Evolutionary conservation across 2,888 invertebrate species (phyloP).

Genomic region (Cenopis cana): DNA sequence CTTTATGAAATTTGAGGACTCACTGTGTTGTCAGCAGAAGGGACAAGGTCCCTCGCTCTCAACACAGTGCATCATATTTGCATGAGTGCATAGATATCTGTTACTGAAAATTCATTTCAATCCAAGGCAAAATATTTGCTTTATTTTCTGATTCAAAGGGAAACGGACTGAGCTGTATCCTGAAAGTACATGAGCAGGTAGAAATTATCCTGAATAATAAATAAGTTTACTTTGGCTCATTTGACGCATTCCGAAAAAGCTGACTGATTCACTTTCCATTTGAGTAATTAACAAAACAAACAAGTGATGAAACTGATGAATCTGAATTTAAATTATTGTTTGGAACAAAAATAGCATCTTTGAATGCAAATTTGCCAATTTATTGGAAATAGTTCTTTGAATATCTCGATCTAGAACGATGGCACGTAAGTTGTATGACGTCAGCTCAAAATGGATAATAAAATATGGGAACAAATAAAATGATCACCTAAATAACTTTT

Average conservation of each 20-base stretch:
- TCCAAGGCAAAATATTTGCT: slow-evolving; percentile 6
- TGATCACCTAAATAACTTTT: too few species aligned
- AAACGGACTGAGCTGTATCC: background rate
- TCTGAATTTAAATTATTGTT: background rate
- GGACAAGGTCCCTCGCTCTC: too few species aligned
- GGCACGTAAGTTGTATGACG: too few species aligned
- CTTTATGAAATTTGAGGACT: too few species aligned
- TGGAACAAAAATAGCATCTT: background rate
- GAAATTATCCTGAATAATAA: slow-evolving; percentile 14
- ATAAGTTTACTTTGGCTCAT: slow-evolving; percentile 16
- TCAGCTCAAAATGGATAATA: too few species aligned
- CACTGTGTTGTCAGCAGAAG: too few species aligned
- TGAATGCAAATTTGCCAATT: background rate
- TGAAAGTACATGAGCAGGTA: background rate
- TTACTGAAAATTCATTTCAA: background rate
- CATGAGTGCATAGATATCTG: background rate
- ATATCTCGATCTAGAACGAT: too few species aligned
- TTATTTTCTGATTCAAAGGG: slow-evolving; percentile 1
- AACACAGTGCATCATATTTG: too few species aligned
- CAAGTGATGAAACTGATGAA: background rate
- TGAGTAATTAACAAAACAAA: slow-evolving; percentile 2
- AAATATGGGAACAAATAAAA: too few species aligned
- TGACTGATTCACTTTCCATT: background rate
- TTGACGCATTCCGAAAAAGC: background rate
- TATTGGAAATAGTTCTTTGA: too few species aligned